Conservation (phyloP, 2,888 invertebrate genomes). For the Globia sparganii region DNA sequence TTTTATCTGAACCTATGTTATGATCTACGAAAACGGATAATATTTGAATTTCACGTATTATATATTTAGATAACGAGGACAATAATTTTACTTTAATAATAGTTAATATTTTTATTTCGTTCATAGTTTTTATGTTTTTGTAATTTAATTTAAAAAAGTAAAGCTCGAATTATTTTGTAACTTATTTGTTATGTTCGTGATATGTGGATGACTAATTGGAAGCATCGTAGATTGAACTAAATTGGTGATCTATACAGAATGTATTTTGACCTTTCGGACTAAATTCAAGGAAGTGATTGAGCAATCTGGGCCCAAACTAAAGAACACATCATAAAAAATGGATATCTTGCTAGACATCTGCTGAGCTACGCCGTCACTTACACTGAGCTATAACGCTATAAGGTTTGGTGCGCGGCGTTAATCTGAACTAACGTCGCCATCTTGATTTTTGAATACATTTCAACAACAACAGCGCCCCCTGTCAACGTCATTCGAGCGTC, state of each 20-base stretch:
- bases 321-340: not conserved
- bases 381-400: not conserved
- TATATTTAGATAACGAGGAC: slow-evolving; percentile 55
- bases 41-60: slow-evolving; percentile 43
- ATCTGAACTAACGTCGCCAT: not conserved
- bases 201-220: slow-evolving; percentile 60
- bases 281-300: not conserved
- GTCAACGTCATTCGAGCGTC: not conserved
- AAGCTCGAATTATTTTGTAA: slow-evolving; percentile 57
- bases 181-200: slow-evolving; percentile 61
- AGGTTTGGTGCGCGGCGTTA: not conserved
- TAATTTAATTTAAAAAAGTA: slow-evolving; percentile 32
- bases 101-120: slow-evolving; percentile 21
- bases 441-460: not conserved
- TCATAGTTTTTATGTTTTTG: slow-evolving; percentile 36
- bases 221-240: slow-evolving; percentile 44
- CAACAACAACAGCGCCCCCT: too few species aligned
- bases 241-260: slow-evolving; percentile 1
- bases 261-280: not conserved
- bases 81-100: slow-evolving; percentile 24
- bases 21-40: slow-evolving; percentile 6
- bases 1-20: not conserved
- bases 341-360: too few species aligned
- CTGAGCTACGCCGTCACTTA: not conserved
- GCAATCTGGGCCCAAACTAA: not conserved